Percentiles rank a stretch among this genome's conserved stretches.
Evolutionary conservation across 2,797 vertebrate genomes (phyloP).

Genomic region (Gallirallus australis): DNA sequence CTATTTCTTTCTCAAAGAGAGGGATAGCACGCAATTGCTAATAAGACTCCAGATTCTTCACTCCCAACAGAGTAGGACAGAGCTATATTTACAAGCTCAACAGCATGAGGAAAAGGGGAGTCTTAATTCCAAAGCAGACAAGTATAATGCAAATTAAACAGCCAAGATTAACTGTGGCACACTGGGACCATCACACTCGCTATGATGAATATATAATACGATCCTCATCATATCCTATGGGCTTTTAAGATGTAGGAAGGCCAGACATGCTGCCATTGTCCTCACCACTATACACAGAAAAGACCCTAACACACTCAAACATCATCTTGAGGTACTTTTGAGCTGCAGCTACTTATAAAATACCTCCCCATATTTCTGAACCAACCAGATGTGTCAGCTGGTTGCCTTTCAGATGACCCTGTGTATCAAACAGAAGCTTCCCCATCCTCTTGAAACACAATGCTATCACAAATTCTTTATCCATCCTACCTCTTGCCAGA

Average conservation of each 20-base stretch:
- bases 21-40: not conserved
- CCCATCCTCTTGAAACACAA: not conserved
- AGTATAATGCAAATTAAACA: not conserved
- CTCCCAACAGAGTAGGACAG: not conserved
- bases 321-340: not conserved
- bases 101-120: not conserved
- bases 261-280: not conserved
- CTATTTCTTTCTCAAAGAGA: not conserved
- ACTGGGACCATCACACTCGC: rapidly evolving
- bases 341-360: not conserved
- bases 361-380: not conserved
- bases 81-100: not conserved
- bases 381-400: not conserved
- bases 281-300: rapidly evolving
- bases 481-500: not conserved
- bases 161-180: not conserved
- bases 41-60: not conserved
- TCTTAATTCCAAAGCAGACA: not conserved
- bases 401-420: not conserved
- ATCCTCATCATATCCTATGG: not conserved
- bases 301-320: not conserved
- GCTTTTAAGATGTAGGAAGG: not conserved
- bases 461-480: too few relatives aligned
- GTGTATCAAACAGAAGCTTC: not conserved
- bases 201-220: rapidly evolving